Evolutionary conservation across 2,113 vertebrate genomes (phyloP).

Genomic region (Phaetusa simplex): DNA sequence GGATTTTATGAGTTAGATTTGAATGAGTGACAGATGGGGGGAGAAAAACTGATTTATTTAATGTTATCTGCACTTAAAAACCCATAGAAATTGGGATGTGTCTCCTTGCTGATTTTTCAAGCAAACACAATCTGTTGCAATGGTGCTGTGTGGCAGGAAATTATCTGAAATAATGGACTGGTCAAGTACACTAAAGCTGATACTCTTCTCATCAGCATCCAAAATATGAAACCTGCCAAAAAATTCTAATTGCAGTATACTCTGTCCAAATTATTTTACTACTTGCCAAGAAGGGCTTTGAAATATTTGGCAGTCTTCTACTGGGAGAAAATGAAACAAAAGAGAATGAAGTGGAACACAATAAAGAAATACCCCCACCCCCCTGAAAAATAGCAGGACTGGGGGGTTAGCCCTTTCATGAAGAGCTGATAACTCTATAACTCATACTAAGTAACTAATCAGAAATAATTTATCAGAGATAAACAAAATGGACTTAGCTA

Average conservation of each 20-base stretch:
- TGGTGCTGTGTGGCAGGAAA: constrained; percentile 13
- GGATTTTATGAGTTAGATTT: not conserved
- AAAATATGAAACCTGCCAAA: constrained; percentile 62
- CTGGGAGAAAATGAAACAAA: constrained; percentile 65
- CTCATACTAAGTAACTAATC: constrained; percentile 39
- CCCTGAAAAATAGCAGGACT: constrained; percentile 19
- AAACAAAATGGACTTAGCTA: not conserved
- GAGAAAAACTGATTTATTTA: not conserved
- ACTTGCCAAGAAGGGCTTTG: constrained; percentile 66
- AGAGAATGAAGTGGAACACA: constrained; percentile 49
- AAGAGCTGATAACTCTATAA: constrained; percentile 35
- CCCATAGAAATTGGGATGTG: not conserved
- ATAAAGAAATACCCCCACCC: not conserved
- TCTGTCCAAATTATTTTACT: constrained; percentile 69
- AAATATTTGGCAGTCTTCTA: constrained; percentile 69
- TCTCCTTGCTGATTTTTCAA: not conserved
- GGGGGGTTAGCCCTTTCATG: constrained; percentile 8
- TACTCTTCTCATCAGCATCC: constrained; percentile 59
- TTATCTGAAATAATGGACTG: constrained; percentile 23
- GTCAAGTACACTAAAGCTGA: constrained; percentile 42
- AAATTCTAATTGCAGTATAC: constrained; percentile 67
- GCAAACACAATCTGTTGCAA: not conserved
- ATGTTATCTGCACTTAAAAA: not conserved
- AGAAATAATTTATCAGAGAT: not conserved
- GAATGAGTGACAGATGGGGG: not conserved